Conservation (phyloP, 2,888 invertebrate species). For the Cantharis rufa region DNA sequence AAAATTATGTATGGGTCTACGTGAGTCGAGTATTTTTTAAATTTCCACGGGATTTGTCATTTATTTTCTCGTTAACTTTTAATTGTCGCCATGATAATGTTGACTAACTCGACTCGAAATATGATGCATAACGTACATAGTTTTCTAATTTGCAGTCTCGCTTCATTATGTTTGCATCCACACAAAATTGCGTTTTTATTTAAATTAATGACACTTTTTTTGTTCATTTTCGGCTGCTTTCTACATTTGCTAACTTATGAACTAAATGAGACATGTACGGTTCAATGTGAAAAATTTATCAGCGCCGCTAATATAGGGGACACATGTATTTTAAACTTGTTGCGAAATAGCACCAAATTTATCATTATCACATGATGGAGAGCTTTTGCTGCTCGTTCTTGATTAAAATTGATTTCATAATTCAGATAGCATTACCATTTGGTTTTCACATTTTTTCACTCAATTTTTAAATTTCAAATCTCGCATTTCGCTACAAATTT, state of each 20-base stretch:
- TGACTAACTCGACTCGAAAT: conserved; percentile 20
- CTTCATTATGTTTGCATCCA: conserved; percentile 29
- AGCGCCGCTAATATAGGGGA: not conserved
- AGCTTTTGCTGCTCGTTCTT: not conserved
- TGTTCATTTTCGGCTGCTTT: conserved; percentile 5
- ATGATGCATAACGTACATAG: conserved; percentile 24
- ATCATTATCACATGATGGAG: not conserved
- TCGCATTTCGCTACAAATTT: not conserved
- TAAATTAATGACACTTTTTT: conserved; percentile 30
- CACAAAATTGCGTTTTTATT: conserved; percentile 32
- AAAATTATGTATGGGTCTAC: not conserved
- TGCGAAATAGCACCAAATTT: not conserved
- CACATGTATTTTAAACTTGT: not conserved
- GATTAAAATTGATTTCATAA: not conserved
- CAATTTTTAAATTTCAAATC: not conserved
- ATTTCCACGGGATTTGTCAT: conserved; percentile 19
- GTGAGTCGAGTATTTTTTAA: conserved; percentile 3
- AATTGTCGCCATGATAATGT: conserved; percentile 27
- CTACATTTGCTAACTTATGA: not conserved
- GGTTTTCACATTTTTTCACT: not conserved
- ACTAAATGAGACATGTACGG: not conserved
- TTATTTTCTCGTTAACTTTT: conserved; percentile 27
- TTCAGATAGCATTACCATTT: not conserved
- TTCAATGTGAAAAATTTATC: not conserved
- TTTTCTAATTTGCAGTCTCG: conserved; percentile 28